A percentile compares a stretch with the other conserved stretches of the same genome.
phyloP scores from a whole-genome alignment of 1,140 invertebrate species.

The Diprion similis region DNA sequence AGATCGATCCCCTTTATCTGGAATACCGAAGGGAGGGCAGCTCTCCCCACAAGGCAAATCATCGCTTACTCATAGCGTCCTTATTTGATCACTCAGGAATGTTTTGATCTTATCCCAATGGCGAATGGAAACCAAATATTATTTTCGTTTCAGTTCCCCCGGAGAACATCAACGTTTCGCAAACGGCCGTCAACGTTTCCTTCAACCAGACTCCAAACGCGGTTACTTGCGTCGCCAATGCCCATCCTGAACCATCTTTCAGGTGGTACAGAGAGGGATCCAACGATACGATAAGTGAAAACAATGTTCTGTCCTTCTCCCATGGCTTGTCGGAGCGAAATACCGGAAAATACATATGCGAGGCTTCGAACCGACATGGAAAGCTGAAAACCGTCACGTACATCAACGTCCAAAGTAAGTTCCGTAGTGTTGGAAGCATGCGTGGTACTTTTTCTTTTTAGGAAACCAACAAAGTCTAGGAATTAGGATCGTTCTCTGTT shows the following conservation, averaged over 20 bases:
- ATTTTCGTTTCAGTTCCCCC: conserved; percentile 76
- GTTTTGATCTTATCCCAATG: too few relatives aligned
- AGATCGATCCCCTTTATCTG: too few relatives aligned
- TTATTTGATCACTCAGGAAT: too few relatives aligned
- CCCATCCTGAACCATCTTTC: conserved; percentile 74
- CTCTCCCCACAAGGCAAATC: too few relatives aligned
- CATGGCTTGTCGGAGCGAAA: conserved; percentile 65
- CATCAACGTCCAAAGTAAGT: conserved; percentile 85
- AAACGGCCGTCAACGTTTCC: conserved; percentile 73
- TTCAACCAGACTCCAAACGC: conserved; percentile 79
- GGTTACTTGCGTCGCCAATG: conserved; percentile 78
- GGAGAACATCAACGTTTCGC: conserved; percentile 80
- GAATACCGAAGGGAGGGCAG: too few relatives aligned
- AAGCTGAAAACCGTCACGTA: conserved; percentile 68
- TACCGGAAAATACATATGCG: conserved; percentile 77
- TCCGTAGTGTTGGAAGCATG: conserved; percentile 5
- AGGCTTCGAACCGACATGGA: conserved; percentile 80
- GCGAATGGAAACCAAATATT: neutral
- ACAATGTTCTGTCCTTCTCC: conserved; percentile 61
- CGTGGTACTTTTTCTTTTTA: neutral
- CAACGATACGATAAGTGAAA: conserved; percentile 60
- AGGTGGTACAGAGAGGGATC: conserved; percentile 69
- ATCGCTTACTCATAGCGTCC: too few relatives aligned
- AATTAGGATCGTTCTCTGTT: neutral
- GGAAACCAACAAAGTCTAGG: neutral